Conservation (phyloP, 2,888 invertebrate species). For the Seira musarum region DNA sequence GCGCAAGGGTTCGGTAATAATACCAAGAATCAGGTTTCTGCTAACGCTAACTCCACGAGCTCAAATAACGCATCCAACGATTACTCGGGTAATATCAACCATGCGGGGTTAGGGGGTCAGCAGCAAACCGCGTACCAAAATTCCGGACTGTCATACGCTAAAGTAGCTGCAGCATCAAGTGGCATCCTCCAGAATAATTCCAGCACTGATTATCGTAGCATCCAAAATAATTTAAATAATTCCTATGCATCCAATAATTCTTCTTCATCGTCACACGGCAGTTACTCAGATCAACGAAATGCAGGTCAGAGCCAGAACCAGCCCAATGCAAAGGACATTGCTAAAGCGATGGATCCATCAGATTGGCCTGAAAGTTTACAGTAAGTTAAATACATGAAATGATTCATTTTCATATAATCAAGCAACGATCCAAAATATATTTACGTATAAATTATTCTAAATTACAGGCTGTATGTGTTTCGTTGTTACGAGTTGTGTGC, state of each 20-base stretch:
- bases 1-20: constrained; percentile 53
- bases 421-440: neutral
- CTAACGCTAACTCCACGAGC: constrained; percentile 22
- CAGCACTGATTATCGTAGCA: constrained; percentile 44
- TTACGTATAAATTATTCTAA: constrained; percentile 24
- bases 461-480: constrained; percentile 83
- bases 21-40: constrained; percentile 25
- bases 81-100: constrained; percentile 27
- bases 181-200: constrained; percentile 32
- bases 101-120: constrained; percentile 28
- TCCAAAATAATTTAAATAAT: constrained; percentile 45
- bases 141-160: constrained; percentile 27
- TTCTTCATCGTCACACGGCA: constrained; percentile 23
- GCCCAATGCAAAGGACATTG: constrained; percentile 40
- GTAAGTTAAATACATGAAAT: constrained; percentile 50
- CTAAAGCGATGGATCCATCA: constrained; percentile 54
- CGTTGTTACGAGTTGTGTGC: constrained; percentile 93
- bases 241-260: constrained; percentile 48
- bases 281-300: constrained; percentile 26
- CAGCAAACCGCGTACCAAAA: constrained; percentile 45
- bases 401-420: neutral
- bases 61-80: constrained; percentile 27
- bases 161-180: constrained; percentile 39
- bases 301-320: constrained; percentile 21
- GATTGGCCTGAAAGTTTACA: constrained; percentile 68